Base-by-base conservation (phyloP, 2,113 vertebrate species). In the Pelusios castaneus region DNA sequence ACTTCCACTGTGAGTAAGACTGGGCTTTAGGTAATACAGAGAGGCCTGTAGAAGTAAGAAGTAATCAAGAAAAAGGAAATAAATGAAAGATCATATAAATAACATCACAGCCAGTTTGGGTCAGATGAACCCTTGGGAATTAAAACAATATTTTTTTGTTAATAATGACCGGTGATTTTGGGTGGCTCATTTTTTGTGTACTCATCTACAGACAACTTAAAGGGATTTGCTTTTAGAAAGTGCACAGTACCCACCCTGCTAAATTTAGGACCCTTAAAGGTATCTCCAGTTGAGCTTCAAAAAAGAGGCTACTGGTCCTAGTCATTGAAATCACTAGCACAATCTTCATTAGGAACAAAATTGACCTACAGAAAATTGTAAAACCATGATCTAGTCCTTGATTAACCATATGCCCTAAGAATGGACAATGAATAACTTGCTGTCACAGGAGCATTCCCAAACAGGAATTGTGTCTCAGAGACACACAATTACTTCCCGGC, bases 11-110 rank as follows among this genome's bases (percentile, higher is more conserved):
- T 22, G 16, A 80, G 43, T 78, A 21, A 45, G 29, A 10, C 43
- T 87, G 25, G 3, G 6, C 88, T 12, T 87, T 94, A 91, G 88
- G 47, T 91, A 88, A 22, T 11, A 87, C 95, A 96, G 5, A 75
- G 41, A 7, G 8, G 88, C 76, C 34, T 54, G 4, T 49, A 60
- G 41, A 93, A 93, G 81, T 13, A 81, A 34, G 41, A 73, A 25
- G 5, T 19, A 14, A 63, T n/a, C 76, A 14, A n/a, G 1, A 84
- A 10, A n/a, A 83, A 49, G 31, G 47, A 88, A 89, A 84, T 60
- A 27, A 5, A 24, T 31, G 21, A 29, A 80, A 82, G 14, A 67
- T 38, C 34, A 67, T 21, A 22, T 21, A 8, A 21, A 4, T 38
- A 67, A 67, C 63, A n/a, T 16, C 17, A 51, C 8, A 80, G 38